phyloP scores from a whole-genome alignment of 2,888 invertebrate genomes.

The Orthosia gothica region DNA sequence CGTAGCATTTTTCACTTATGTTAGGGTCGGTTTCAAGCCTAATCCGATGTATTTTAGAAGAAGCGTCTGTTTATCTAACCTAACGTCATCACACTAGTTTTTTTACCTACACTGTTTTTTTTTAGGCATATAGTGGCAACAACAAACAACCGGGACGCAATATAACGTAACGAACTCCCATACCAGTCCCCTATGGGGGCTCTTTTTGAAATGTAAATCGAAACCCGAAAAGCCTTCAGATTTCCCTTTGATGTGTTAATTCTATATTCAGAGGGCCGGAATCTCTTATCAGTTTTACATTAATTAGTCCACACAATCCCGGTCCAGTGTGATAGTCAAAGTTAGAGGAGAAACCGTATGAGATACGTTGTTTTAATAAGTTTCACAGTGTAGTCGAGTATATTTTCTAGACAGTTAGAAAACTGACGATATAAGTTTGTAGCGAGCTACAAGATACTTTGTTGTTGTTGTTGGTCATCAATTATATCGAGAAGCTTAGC shows the following conservation, averaged over 20 bases:
- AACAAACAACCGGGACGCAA: slow-evolving; percentile 8
- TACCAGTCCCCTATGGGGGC: slow-evolving; percentile 60
- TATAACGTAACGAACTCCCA: slow-evolving; percentile 53
- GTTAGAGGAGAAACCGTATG: neutral
- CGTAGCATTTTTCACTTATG: too few relatives aligned
- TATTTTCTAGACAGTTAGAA: slow-evolving; percentile 8
- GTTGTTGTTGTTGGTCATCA: slow-evolving; percentile 28
- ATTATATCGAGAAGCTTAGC: slow-evolving; percentile 15
- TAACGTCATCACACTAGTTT: neutral
- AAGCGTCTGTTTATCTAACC: too few relatives aligned
- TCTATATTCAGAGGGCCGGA: slow-evolving; percentile 77
- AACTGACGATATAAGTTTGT: slow-evolving; percentile 31
- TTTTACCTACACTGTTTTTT: neutral
- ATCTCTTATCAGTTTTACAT: slow-evolving; percentile 80
- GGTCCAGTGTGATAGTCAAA: slow-evolving; percentile 17
- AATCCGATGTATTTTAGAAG: too few relatives aligned
- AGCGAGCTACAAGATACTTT: slow-evolving; percentile 11
- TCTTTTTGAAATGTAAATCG: slow-evolving; percentile 90
- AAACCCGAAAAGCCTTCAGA: slow-evolving; percentile 82
- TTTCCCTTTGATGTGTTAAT: slow-evolving; percentile 89
- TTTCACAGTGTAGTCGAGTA: slow-evolving; percentile 6
- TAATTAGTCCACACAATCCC: slow-evolving; percentile 75
- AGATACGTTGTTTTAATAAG: slow-evolving; percentile 11
- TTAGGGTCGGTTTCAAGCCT: too few relatives aligned
- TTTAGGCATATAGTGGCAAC: neutral